Conservation (phyloP, 2,888 invertebrate species). For the Drosophila borborema region DNA sequence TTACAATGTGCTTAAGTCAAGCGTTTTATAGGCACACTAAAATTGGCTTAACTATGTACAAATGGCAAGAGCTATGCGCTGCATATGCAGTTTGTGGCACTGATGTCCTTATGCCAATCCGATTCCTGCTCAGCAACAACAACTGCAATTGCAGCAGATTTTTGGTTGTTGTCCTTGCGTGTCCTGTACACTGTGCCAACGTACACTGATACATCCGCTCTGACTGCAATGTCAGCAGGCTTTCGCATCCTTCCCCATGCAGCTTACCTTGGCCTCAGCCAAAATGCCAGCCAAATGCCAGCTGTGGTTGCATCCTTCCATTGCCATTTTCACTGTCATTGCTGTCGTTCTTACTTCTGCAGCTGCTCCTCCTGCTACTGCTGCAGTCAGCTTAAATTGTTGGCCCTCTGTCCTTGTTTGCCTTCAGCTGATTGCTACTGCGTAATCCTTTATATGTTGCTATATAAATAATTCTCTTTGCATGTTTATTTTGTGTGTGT, state of each 20-base stretch:
- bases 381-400: slow-evolving; percentile 1
- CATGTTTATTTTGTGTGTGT: slow-evolving; percentile 1
- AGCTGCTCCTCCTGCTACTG: not conserved
- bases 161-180: slow-evolving; percentile 35
- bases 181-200: slow-evolving; percentile 13
- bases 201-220: slow-evolving; percentile 38
- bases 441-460: slow-evolving; percentile 21
- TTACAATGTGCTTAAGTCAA: slow-evolving; percentile 37
- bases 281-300: slow-evolving; percentile 16
- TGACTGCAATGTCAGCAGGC: slow-evolving; percentile 35
- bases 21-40: slow-evolving; percentile 54
- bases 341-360: not conserved
- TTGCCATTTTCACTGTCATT: slow-evolving; percentile 28
- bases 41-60: slow-evolving; percentile 44
- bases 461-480: slow-evolving; percentile 8
- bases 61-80: slow-evolving; percentile 6
- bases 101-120: slow-evolving; percentile 15
- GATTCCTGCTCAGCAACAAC: slow-evolving; percentile 26
- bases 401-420: not conserved
- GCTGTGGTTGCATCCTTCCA: slow-evolving; percentile 27
- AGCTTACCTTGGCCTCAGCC: slow-evolving; percentile 47
- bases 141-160: slow-evolving; percentile 21
- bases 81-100: slow-evolving; percentile 15
- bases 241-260: slow-evolving; percentile 38
- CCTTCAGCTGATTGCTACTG: slow-evolving; percentile 26